Conservation (phyloP, 2,888 invertebrate species). For the Muschampia plurimacula region DNA sequence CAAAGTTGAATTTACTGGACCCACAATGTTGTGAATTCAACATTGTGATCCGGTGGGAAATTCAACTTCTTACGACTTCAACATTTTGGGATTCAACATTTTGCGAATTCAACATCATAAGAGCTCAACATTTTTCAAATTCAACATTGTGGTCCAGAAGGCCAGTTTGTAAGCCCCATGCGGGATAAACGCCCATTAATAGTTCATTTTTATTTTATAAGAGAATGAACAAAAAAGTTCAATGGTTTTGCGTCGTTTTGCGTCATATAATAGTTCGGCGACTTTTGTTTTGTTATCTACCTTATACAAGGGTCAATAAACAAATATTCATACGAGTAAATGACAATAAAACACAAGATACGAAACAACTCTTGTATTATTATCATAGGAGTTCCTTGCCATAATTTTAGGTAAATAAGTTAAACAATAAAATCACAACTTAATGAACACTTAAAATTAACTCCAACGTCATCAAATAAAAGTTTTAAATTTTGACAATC, state of each 20-base stretch:
- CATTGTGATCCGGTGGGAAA: too few relatives aligned
- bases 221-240: conserved; percentile 6
- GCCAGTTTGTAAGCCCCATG: too few relatives aligned
- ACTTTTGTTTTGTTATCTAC: neutral
- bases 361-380: conserved; percentile 78
- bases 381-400: conserved; percentile 81
- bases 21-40: too few relatives aligned
- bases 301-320: conserved; percentile 12
- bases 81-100: too few relatives aligned
- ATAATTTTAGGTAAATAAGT: conserved; percentile 85
- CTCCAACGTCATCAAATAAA: conserved; percentile 65
- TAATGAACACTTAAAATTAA: conserved; percentile 85
- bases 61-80: too few relatives aligned
- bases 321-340: neutral
- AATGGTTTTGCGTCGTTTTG: neutral
- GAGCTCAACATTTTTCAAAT: too few relatives aligned
- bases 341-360: conserved; percentile 54
- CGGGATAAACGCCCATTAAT: too few relatives aligned
- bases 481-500: conserved; percentile 64
- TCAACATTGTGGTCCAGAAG: too few relatives aligned
- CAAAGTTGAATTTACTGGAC: too few relatives aligned
- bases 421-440: conserved; percentile 84
- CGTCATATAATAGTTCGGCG: conserved; percentile 12
- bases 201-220: neutral
- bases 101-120: too few relatives aligned